Evolutionary conservation across 2,797 vertebrate species (phyloP).

Genomic region (Channallabes apus): DNA sequence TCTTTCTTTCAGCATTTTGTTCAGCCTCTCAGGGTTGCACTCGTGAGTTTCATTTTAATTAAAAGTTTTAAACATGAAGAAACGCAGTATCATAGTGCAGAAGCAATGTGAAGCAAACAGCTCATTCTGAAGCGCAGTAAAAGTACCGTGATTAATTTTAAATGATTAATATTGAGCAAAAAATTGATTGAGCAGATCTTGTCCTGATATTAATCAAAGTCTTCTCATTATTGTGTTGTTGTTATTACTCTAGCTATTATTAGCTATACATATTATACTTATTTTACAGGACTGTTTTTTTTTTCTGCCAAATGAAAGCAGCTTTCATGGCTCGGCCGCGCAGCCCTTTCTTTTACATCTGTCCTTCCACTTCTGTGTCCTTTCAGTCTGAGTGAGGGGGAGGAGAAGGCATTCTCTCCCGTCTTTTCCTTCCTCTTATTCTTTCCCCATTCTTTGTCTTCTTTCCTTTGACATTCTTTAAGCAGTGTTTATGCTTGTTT

Average conservation of each 20-base stretch:
- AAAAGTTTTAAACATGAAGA: too few relatives aligned
- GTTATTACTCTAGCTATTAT: background rate
- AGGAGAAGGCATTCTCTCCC: conserved; percentile 16
- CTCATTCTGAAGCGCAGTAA: background rate
- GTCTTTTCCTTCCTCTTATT: conserved; percentile 18
- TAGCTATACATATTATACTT: background rate
- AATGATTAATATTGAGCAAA: background rate
- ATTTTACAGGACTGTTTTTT: background rate
- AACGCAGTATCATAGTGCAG: background rate
- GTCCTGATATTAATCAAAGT: background rate
- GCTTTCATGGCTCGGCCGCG: background rate
- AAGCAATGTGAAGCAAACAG: background rate
- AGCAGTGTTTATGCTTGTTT: background rate
- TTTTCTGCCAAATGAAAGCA: background rate
- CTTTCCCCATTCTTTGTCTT: background rate
- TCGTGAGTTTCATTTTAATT: too few relatives aligned
- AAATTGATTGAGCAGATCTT: background rate
- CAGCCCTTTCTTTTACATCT: background rate
- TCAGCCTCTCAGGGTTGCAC: background rate
- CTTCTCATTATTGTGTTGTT: too few relatives aligned
- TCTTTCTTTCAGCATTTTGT: background rate
- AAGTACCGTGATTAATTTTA: background rate
- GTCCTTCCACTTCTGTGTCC: conserved; percentile 8
- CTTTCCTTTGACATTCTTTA: conserved; percentile 2
- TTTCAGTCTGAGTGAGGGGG: conserved; percentile 8